Percentiles rank a stretch among this genome's conserved stretches.
These are phyloP conservation scores for Colistium nudipinnis DNA, from an alignment of 2,113 vertebrate genomes.

Conservation along the genomic window DNA sequence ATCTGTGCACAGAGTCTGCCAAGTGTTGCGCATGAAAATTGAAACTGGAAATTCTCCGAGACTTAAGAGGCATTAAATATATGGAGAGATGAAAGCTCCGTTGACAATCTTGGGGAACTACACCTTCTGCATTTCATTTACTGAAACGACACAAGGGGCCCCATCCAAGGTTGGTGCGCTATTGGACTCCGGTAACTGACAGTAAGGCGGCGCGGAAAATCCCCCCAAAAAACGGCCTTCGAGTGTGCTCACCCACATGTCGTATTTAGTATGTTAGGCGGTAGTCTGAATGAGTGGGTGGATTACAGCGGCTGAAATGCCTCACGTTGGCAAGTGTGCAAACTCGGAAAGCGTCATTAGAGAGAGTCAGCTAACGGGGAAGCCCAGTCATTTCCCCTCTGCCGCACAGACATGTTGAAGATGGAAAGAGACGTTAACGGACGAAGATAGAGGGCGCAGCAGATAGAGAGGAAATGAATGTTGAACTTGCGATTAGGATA, in stretches of 20 bases:
- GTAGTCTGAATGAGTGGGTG: slow-evolving; percentile 43
- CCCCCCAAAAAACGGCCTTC: slow-evolving; percentile 28
- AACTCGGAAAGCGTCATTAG: slow-evolving; percentile 60
- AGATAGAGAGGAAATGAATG: slow-evolving; percentile 68
- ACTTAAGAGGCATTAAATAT: slow-evolving; percentile 27
- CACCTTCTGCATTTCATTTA: slow-evolving; percentile 28
- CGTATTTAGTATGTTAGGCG: slow-evolving; percentile 50
- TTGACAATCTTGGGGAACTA: slow-evolving; percentile 33
- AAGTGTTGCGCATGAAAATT: slow-evolving; percentile 57
- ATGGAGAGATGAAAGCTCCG: slow-evolving; percentile 29
- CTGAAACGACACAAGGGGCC: not conserved
- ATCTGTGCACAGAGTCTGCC: slow-evolving; percentile 44
- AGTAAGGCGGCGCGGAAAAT: slow-evolving; percentile 11
- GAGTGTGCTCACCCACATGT: slow-evolving; percentile 35
- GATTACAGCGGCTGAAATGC: slow-evolving; percentile 53
- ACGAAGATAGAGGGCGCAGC: slow-evolving; percentile 18
- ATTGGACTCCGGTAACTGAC: slow-evolving; percentile 30
- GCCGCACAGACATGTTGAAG: slow-evolving; percentile 40
- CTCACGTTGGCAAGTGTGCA: slow-evolving; percentile 57
- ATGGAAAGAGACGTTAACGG: slow-evolving; percentile 46
- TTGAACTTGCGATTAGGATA: slow-evolving; percentile 58
- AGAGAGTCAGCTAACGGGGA: slow-evolving; percentile 33
- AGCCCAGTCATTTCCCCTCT: slow-evolving; percentile 62
- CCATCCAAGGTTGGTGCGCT: slow-evolving; percentile 30
- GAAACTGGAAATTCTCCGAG: slow-evolving; percentile 21